A percentile compares a stretch with the other conserved stretches of the same genome.
These are phyloP conservation scores for Spheniscus humboldti DNA, from an alignment of 2,797 vertebrate genomes.

Conservation along the genomic window DNA sequence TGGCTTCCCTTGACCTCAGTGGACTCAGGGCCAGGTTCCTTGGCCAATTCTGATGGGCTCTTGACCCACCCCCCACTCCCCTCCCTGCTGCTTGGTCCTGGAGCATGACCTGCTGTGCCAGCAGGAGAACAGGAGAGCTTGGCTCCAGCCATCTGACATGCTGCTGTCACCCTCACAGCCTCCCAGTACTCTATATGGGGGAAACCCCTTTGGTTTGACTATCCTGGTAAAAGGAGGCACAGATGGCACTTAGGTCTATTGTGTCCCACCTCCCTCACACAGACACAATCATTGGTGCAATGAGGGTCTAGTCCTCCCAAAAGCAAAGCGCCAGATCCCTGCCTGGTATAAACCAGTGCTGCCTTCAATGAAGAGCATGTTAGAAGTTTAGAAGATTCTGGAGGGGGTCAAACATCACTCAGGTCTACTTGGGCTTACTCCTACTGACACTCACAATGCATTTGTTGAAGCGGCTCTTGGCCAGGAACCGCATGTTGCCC, in stretches of 20 bases:
- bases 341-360: not conserved
- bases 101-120: not conserved
- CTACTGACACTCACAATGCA: conserved; percentile 22
- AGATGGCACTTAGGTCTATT: too few species aligned
- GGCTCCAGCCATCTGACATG: not conserved
- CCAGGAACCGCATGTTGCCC: conserved; percentile 17
- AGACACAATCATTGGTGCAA: not conserved
- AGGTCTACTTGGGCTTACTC: not conserved
- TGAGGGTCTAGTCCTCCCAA: not conserved
- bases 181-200: too few species aligned
- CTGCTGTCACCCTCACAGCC: not conserved
- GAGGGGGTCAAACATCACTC: not conserved
- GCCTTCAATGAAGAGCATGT: not conserved
- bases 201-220: not conserved
- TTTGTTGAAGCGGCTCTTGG: conserved; percentile 58
- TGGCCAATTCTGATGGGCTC: not conserved
- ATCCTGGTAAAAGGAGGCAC: not conserved
- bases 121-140: not conserved
- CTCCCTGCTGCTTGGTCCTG: not conserved
- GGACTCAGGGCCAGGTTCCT: not conserved
- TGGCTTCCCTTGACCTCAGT: not conserved
- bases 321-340: not conserved
- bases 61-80: fast-evolving
- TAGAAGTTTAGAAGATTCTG: not conserved
- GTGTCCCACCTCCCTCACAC: not conserved